Conservation (phyloP, 2,888 invertebrate species). For the Drosophila mettleri region DNA sequence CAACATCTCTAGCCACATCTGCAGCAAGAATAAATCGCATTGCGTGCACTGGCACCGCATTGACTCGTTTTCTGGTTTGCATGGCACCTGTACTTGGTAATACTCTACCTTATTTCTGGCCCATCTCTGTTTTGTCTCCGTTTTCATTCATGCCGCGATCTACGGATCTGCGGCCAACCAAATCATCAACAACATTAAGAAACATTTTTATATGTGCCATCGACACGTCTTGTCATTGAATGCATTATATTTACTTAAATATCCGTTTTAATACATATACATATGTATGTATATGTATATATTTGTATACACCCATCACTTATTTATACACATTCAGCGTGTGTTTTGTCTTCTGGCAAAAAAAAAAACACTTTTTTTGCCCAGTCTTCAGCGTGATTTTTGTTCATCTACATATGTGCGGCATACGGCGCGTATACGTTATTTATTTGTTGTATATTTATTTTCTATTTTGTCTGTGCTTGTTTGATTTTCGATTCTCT, state of each 20-base stretch:
- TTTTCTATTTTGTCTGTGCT: conserved; percentile 23
- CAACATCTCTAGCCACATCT: conserved; percentile 9
- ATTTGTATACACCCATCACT: conserved; percentile 32
- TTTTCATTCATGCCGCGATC: conserved; percentile 51
- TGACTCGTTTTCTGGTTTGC: conserved; percentile 84
- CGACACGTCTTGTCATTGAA: conserved; percentile 47
- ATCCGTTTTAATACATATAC: conserved; percentile 35
- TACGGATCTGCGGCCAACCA: conserved; percentile 23
- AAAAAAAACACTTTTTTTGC: conserved; percentile 1
- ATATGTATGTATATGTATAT: conserved; percentile 8
- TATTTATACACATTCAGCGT: conserved; percentile 46
- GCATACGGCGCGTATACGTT: conserved; percentile 58
- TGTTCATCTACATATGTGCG: conserved; percentile 48
- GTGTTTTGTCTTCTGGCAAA: conserved; percentile 41
- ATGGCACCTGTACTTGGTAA: conserved; percentile 85
- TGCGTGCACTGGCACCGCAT: conserved; percentile 76
- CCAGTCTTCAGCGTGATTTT: conserved; percentile 43
- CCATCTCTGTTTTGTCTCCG: conserved; percentile 6
- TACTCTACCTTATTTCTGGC: conserved; percentile 18
- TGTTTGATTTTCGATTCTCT: conserved; percentile 40
- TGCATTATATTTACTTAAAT: conserved; percentile 48
- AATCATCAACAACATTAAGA: conserved; percentile 41
- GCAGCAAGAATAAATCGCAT: conserved; percentile 34
- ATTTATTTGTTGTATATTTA: conserved; percentile 34
- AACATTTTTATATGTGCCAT: conserved; percentile 29